These are phyloP conservation scores for Dendrolimus kikuchii DNA, from an alignment of 1,140 invertebrate species.

Conservation along the genomic window DNA sequence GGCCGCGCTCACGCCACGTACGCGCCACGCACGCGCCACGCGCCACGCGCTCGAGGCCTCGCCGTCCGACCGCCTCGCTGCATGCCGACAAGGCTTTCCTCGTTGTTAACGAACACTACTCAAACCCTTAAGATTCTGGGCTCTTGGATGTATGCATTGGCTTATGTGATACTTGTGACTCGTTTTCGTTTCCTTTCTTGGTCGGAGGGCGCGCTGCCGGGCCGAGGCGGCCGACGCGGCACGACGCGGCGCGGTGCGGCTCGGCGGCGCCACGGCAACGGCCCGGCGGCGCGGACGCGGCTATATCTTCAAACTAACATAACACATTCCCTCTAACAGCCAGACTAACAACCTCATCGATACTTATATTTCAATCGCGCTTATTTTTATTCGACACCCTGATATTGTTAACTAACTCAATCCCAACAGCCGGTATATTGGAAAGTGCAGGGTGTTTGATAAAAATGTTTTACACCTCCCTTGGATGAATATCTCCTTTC, in stretches of 20 bases:
- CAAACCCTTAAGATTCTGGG: constrained; percentile 71
- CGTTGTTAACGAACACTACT: constrained; percentile 64
- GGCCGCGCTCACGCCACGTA: constrained; percentile 24
- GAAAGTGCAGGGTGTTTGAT: constrained; percentile 1
- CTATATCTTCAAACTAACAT: constrained; percentile 59
- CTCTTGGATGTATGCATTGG: constrained; percentile 72
- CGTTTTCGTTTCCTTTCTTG: constrained; percentile 71
- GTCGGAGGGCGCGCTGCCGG: constrained; percentile 54
- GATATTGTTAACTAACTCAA: no score
- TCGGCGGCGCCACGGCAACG: constrained; percentile 56
- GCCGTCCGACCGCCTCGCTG: constrained; percentile 57
- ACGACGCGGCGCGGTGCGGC: constrained; percentile 20
- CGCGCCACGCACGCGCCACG: constrained; percentile 18
- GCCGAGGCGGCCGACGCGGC: constrained; percentile 25
- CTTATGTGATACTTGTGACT: constrained; percentile 69
- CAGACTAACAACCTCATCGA: no score
- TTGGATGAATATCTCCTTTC: constrained; percentile 1
- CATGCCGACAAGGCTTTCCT: constrained; percentile 66
- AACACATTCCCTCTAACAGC: background rate
- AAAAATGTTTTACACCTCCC: no score
- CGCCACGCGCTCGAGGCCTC: constrained; percentile 24
- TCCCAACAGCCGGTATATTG: constrained; percentile 10
- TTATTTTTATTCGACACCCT: no score
- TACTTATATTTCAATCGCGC: no score
- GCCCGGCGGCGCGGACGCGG: constrained; percentile 53